Conservation (phyloP, 2,888 invertebrate genomes). For the Timandra comae region DNA sequence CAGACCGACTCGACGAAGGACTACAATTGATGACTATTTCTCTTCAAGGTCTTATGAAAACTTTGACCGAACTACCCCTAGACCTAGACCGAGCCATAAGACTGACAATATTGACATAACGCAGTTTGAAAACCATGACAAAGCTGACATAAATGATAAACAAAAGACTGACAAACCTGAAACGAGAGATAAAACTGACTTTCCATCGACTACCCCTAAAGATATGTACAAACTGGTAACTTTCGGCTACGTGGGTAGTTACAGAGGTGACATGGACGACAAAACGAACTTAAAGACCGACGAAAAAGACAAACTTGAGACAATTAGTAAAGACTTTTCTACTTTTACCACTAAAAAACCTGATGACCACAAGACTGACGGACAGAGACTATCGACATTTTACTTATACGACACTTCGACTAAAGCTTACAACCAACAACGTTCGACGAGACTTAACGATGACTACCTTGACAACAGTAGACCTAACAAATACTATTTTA, state of each 20-base stretch:
- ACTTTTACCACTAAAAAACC: slow-evolving; percentile 38
- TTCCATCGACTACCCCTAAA: slow-evolving; percentile 43
- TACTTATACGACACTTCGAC: slow-evolving; percentile 61
- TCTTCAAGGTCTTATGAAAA: slow-evolving; percentile 62
- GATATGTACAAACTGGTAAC: slow-evolving; percentile 65
- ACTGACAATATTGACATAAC: slow-evolving; percentile 17
- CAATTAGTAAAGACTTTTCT: slow-evolving; percentile 55
- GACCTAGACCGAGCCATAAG: slow-evolving; percentile 14
- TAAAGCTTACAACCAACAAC: slow-evolving; percentile 53
- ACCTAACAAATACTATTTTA: slow-evolving; percentile 56
- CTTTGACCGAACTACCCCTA: slow-evolving; percentile 22
- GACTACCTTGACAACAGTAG: slow-evolving; percentile 34
- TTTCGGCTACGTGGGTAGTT: slow-evolving; percentile 69
- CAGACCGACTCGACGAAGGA: slow-evolving; percentile 37
- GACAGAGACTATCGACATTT: slow-evolving; percentile 59
- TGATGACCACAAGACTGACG: slow-evolving; percentile 27
- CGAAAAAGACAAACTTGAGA: slow-evolving; percentile 28
- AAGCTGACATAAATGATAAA: slow-evolving; percentile 14
- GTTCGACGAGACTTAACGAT: slow-evolving; percentile 62
- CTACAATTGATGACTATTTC: slow-evolving; percentile 28
- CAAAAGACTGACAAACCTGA: slow-evolving; percentile 20
- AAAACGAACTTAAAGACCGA: slow-evolving; percentile 12
- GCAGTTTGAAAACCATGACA: slow-evolving; percentile 14
- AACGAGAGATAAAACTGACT: slow-evolving; percentile 15
- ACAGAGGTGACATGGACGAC: slow-evolving; percentile 42